Evolutionary conservation across 92 coral and sea anemone species (phyloP).

Genomic region (Scolanthus callimorphus): DNA sequence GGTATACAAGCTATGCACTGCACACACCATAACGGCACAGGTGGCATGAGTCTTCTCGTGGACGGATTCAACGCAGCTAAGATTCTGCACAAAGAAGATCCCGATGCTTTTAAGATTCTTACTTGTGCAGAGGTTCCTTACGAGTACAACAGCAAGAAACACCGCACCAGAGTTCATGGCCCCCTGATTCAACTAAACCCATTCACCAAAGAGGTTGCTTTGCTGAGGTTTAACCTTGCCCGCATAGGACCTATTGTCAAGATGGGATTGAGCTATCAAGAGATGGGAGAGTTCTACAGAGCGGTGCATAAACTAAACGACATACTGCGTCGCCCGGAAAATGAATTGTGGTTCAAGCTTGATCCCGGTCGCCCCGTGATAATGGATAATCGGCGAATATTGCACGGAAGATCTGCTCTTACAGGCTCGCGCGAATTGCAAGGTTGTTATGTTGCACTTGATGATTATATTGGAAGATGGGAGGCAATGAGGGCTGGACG

Average conservation of each 20-base stretch:
- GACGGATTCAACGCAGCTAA: conserved; percentile 14
- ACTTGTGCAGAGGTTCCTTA: not conserved
- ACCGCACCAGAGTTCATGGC: not conserved
- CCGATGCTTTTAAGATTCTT: conserved; percentile 7
- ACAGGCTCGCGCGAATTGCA: not conserved
- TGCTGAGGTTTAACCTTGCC: not conserved
- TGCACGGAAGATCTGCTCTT: conserved; percentile 21
- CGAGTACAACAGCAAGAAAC: not conserved
- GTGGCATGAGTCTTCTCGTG: conserved; percentile 7
- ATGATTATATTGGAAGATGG: conserved; percentile 11
- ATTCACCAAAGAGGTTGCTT: not conserved
- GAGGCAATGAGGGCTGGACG: not conserved
- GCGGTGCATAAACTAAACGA: not conserved
- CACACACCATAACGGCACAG: conserved; percentile 3
- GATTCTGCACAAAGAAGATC: conserved; percentile 9
- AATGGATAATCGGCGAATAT: conserved; percentile 6
- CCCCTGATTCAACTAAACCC: conserved; percentile 5
- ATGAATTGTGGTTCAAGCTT: conserved; percentile 16
- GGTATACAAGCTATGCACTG: conserved; percentile 19
- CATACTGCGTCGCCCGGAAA: conserved; percentile 12
- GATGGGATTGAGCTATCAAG: conserved; percentile 2
- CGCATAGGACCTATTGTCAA: not conserved
- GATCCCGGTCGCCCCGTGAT: conserved; percentile 1
- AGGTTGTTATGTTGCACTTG: not conserved
- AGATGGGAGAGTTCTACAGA: conserved; percentile 10